Evolutionary conservation across 2,113 vertebrate species (phyloP).

Genomic region (Acrocephalus kingi): DNA sequence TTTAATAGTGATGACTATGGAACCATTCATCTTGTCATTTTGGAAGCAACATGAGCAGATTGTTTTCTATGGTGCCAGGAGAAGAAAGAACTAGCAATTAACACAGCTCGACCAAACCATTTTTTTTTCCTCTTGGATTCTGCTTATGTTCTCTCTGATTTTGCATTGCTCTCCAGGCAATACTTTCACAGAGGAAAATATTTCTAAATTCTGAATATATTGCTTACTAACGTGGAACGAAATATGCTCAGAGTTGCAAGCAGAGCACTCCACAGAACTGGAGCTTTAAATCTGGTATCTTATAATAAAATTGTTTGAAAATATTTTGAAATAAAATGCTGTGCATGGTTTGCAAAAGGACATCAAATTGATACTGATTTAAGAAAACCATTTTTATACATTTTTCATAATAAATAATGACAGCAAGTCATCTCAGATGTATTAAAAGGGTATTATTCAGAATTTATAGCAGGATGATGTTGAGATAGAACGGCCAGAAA

Average conservation of each 20-base stretch:
- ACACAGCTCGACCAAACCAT: background rate
- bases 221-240: background rate
- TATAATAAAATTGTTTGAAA: background rate
- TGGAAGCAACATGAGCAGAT: background rate
- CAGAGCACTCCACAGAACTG: background rate
- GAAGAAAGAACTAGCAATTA: background rate
- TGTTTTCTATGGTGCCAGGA: background rate
- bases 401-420: background rate
- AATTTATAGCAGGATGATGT: background rate
- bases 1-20: background rate
- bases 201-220: background rate
- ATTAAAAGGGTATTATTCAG: background rate
- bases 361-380: background rate
- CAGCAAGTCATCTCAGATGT: background rate
- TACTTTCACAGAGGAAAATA: background rate
- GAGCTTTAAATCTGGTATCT: background rate
- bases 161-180: background rate
- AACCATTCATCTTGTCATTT: background rate
- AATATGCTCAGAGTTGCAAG: background rate
- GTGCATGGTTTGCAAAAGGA: background rate
- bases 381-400: background rate
- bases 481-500: background rate
- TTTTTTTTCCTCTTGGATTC: background rate
- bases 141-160: background rate
- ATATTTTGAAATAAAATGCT: background rate